These are phyloP conservation scores for Xenopus tropicalis DNA, from an alignment of 2,113 vertebrate species.

Conservation along the genomic window DNA sequence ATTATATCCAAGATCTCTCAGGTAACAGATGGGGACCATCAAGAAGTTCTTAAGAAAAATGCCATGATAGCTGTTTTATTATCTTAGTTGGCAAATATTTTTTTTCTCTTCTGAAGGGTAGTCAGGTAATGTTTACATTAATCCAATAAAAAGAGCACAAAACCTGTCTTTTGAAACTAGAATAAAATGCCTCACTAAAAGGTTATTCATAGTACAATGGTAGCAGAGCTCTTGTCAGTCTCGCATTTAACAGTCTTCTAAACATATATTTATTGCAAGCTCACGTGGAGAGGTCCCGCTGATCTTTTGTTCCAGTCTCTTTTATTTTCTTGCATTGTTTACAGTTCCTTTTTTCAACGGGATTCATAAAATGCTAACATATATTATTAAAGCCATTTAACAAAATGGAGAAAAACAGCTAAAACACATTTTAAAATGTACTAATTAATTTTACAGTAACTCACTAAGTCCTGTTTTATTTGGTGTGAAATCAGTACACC, in stretches of 20 bases:
- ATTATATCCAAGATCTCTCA: conserved; percentile 41
- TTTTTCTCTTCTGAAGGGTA: conserved; percentile 1
- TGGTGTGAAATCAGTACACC: too few relatives aligned
- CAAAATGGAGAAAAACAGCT: too few relatives aligned
- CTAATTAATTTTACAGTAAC: too few relatives aligned
- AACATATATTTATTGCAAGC: neutral
- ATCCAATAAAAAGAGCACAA: conserved; percentile 13
- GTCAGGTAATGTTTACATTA: neutral
- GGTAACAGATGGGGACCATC: conserved; percentile 40
- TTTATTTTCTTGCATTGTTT: too few relatives aligned
- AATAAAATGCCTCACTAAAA: conserved; percentile 1
- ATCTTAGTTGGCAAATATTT: conserved; percentile 13
- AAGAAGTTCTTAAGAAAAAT: conserved; percentile 28
- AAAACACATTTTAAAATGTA: too few relatives aligned
- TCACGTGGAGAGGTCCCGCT: neutral
- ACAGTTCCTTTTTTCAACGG: too few relatives aligned
- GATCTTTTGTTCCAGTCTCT: too few relatives aligned
- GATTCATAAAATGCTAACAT: too few relatives aligned
- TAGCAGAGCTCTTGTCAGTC: neutral
- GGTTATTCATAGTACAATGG: conserved; percentile 1
- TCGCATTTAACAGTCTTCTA: neutral
- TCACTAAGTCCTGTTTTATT: too few relatives aligned
- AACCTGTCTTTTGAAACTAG: neutral
- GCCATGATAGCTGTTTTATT: conserved; percentile 17
- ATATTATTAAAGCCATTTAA: too few relatives aligned